Conservation (phyloP, 2,113 vertebrate species). For the Tachysurus fulvidraco region DNA sequence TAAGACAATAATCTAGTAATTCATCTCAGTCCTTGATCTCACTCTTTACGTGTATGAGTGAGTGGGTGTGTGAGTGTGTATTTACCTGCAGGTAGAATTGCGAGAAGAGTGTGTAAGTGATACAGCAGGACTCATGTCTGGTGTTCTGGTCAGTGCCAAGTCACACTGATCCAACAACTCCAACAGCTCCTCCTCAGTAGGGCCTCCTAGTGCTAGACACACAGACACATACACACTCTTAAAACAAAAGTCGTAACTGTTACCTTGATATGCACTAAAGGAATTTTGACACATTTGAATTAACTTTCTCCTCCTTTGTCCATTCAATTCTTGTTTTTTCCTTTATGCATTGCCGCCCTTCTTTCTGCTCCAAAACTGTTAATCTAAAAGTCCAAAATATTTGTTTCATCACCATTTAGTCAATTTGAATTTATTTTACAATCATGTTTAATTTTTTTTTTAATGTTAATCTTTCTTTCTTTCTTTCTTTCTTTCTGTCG, state of each 20-base stretch:
- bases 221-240: not conserved
- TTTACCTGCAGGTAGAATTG: conserved; percentile 76
- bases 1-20: not conserved
- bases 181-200: conserved; percentile 84
- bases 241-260: not conserved
- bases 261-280: not conserved
- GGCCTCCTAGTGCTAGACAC: conserved; percentile 75
- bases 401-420: not conserved
- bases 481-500: not conserved
- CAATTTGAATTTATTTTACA: not conserved
- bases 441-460: not conserved
- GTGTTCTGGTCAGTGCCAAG: conserved; percentile 77
- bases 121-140: conserved; percentile 68
- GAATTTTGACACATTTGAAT: not conserved
- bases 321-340: not conserved
- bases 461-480: not conserved
- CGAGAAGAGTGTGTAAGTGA: conserved; percentile 61
- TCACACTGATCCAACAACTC: conserved; percentile 86
- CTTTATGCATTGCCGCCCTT: not conserved
- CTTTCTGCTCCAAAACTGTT: not conserved
- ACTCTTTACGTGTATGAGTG: not conserved
- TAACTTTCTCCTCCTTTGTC: not conserved
- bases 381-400: not conserved
- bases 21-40: not conserved
- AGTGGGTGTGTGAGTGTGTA: conserved; percentile 30